phyloP scores from a whole-genome alignment of 92 coral and sea anemone species.

The Siderastrea siderea region DNA sequence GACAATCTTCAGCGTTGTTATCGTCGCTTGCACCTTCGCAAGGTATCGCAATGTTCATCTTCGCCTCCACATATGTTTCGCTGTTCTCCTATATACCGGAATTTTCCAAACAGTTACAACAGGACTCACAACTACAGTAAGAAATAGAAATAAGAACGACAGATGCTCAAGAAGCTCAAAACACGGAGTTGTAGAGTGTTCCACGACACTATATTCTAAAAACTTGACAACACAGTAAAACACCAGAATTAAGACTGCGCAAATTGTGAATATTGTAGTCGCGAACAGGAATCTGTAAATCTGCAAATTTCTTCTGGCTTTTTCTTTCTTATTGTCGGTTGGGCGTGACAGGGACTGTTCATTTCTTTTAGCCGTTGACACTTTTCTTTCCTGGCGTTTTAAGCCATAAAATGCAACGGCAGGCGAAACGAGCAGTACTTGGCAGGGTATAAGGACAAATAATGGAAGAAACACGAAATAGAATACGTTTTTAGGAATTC shows the following conservation, averaged over 20 bases:
- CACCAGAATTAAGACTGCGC: not conserved
- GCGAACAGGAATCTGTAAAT: not conserved
- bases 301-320: slow-evolving; percentile 7
- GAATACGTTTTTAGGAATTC: slow-evolving; percentile 1
- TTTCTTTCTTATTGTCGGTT: not conserved
- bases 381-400: too few relatives aligned
- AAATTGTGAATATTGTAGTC: not conserved
- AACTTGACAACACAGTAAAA: slow-evolving; percentile 12
- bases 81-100: slow-evolving; percentile 18
- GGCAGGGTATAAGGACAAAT: too few relatives aligned
- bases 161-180: not conserved
- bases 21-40: too few relatives aligned
- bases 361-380: not conserved
- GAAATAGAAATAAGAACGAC: not conserved
- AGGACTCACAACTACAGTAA: not conserved
- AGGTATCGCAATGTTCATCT: not conserved
- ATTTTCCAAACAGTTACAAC: not conserved
- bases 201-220: not conserved
- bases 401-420: too few relatives aligned
- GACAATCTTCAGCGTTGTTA: too few relatives aligned
- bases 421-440: too few relatives aligned
- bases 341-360: not conserved
- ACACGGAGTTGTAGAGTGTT: not conserved
- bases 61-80: slow-evolving; percentile 19
- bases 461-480: slow-evolving; percentile 10